phyloP scores from a whole-genome alignment of 2,888 invertebrate genomes.

The Auanema sp. region DNA sequence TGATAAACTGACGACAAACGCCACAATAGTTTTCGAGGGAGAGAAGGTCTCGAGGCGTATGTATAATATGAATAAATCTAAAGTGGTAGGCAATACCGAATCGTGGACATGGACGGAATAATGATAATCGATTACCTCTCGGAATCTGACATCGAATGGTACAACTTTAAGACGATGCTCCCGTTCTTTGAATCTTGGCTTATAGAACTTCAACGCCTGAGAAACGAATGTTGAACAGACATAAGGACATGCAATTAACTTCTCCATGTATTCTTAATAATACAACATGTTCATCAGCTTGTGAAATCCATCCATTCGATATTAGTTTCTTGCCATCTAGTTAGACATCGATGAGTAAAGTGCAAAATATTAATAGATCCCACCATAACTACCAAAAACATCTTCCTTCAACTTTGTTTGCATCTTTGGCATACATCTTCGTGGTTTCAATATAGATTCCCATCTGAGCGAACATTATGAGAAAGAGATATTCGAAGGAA shows the following conservation, averaged over 20 bases:
- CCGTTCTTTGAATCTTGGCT: constrained; percentile 22
- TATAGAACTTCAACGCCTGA: constrained; percentile 43
- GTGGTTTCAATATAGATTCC: constrained; percentile 31
- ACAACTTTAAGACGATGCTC: constrained; percentile 43
- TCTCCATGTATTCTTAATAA: constrained; percentile 49
- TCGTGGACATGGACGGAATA: neutral
- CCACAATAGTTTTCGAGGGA: neutral
- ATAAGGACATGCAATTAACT: neutral
- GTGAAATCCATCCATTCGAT: constrained; percentile 44
- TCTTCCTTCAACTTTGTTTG: constrained; percentile 19
- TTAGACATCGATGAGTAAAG: constrained; percentile 3
- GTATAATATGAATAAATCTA: neutral
- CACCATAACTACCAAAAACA: constrained; percentile 37
- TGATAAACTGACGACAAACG: neutral
- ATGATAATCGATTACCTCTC: constrained; percentile 28
- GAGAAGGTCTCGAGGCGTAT: neutral
- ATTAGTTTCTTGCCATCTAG: constrained; percentile 38
- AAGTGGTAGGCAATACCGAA: neutral
- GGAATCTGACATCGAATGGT: constrained; percentile 49
- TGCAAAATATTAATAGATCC: constrained; percentile 2
- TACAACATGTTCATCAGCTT: constrained; percentile 38
- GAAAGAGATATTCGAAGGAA: neutral
- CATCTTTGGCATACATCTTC: constrained; percentile 24
- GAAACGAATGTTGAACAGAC: neutral
- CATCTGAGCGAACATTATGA: constrained; percentile 23